These are phyloP conservation scores for Gavia stellata DNA, from an alignment of 2,113 vertebrate genomes.

Conservation along the genomic window DNA sequence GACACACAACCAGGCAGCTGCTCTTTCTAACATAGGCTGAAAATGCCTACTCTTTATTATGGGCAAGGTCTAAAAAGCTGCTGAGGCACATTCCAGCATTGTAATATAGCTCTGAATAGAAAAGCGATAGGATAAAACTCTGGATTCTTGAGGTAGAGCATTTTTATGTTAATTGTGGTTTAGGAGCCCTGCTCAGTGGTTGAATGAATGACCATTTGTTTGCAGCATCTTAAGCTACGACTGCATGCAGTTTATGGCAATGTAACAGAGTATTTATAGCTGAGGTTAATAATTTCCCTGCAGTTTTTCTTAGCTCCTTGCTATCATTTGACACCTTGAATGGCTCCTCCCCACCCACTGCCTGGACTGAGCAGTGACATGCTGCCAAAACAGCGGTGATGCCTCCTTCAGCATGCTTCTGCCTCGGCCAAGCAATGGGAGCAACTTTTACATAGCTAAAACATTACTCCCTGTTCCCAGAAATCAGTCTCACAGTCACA, in stretches of 20 bases:
- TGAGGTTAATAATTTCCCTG: slow-evolving; percentile 16
- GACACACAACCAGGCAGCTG: background rate
- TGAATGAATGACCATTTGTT: slow-evolving; percentile 17
- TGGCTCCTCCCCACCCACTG: background rate
- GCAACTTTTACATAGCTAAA: background rate
- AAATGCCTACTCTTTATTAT: background rate
- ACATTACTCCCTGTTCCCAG: background rate
- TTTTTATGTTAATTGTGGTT: slow-evolving; percentile 13
- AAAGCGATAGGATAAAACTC: background rate
- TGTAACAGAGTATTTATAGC: slow-evolving; percentile 52
- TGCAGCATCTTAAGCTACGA: background rate
- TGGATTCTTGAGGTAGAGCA: background rate
- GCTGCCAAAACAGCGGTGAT: background rate
- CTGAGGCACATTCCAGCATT: background rate
- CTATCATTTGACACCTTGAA: slow-evolving; percentile 32
- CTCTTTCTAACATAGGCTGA: background rate
- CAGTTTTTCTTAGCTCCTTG: slow-evolving; percentile 50
- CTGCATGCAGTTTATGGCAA: background rate
- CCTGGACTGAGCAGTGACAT: accelerated
- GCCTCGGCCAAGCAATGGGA: background rate
- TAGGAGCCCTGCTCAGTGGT: background rate
- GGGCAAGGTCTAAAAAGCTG: background rate
- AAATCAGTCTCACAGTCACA: background rate
- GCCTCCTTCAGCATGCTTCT: background rate
- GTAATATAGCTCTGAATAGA: background rate